Conservation (phyloP, 1,140 invertebrate species). For the Drosophila tristis region DNA sequence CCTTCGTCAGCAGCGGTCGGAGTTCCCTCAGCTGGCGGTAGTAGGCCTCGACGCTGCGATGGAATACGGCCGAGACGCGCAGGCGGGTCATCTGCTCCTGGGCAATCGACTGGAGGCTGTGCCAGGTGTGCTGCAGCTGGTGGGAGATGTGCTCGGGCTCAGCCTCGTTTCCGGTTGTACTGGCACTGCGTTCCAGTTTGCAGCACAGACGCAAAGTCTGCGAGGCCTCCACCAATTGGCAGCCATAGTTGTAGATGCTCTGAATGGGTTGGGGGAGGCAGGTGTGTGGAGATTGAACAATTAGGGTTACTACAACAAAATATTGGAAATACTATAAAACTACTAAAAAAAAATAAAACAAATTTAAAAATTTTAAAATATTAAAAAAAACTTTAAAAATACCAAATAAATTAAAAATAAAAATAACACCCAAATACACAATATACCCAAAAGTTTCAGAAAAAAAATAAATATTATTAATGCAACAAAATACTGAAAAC, state of each 20-base stretch:
- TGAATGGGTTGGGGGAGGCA: slow-evolving; percentile 60
- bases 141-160: slow-evolving; percentile 69
- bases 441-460: too few species aligned
- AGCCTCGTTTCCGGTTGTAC: slow-evolving; percentile 13
- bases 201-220: slow-evolving; percentile 90
- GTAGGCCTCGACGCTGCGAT: slow-evolving; percentile 90
- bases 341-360: too few species aligned
- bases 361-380: too few species aligned
- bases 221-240: slow-evolving; percentile 90
- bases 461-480: too few species aligned
- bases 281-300: background rate
- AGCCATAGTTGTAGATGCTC: slow-evolving; percentile 92
- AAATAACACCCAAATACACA: too few species aligned
- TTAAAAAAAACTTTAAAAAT: too few species aligned
- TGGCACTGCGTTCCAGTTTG: slow-evolving; percentile 85
- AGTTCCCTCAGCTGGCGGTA: slow-evolving; percentile 86
- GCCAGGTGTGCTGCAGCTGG: slow-evolving; percentile 89
- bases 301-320: background rate
- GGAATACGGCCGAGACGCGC: slow-evolving; percentile 90
- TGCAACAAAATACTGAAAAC: too few species aligned
- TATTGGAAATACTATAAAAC: background rate
- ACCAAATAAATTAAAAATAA: too few species aligned
- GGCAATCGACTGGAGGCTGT: slow-evolving; percentile 88
- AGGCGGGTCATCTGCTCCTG: slow-evolving; percentile 92
- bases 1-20: slow-evolving; percentile 85